Evolutionary conservation across 2,888 invertebrate genomes (phyloP).

Genomic region (Latheticus oryzae): DNA sequence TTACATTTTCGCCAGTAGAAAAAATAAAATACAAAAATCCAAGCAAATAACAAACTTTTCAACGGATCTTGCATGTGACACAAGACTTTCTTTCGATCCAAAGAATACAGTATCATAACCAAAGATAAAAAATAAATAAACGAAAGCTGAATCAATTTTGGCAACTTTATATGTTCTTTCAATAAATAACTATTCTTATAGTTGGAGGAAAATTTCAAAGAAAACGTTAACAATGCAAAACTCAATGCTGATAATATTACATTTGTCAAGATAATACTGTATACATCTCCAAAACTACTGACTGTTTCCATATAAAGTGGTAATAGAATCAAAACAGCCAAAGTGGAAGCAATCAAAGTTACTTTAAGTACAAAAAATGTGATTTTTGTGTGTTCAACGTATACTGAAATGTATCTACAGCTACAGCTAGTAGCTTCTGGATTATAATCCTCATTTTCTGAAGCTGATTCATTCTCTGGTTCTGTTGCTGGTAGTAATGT

Average conservation of each 20-base stretch:
- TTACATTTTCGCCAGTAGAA: conserved; percentile 72
- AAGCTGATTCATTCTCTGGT: conserved; percentile 62
- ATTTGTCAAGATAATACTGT: conserved; percentile 58
- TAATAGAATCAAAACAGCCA: conserved; percentile 66
- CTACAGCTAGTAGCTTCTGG: conserved; percentile 56
- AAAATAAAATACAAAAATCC: conserved; percentile 71
- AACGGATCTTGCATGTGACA: conserved; percentile 74
- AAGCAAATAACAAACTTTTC: conserved; percentile 70
- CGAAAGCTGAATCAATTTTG: conserved; percentile 64
- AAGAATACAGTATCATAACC: conserved; percentile 67
- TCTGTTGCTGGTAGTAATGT: conserved; percentile 61
- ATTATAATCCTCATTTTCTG: conserved; percentile 60
- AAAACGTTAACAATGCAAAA: conserved; percentile 53
- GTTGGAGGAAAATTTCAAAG: conserved; percentile 55
- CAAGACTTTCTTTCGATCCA: conserved; percentile 69
- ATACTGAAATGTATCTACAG: conserved; percentile 51
- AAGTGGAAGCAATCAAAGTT: conserved; percentile 65
- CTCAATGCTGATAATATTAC: conserved; percentile 54
- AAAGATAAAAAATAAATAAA: conserved; percentile 65
- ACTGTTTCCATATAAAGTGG: conserved; percentile 67
- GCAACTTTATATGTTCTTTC: conserved; percentile 63
- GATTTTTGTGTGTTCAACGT: conserved; percentile 61
- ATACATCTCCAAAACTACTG: conserved; percentile 59
- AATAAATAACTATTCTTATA: conserved; percentile 54
- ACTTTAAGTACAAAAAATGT: conserved; percentile 66